Evolutionary conservation across 2,113 vertebrate genomes (phyloP).

Genomic region (Triplophysa siluroides): DNA sequence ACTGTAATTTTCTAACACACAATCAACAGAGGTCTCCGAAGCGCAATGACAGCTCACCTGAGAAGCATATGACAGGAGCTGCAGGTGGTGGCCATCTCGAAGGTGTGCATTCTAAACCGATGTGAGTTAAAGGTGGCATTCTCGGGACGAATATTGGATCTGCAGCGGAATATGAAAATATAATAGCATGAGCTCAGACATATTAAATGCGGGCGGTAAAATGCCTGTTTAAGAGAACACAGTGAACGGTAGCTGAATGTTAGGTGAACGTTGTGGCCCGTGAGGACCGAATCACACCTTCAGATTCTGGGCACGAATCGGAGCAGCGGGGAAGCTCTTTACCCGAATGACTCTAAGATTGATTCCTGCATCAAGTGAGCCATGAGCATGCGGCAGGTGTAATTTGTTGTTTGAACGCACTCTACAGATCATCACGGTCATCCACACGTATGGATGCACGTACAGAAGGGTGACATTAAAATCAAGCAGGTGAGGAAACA

Average conservation of each 20-base stretch:
- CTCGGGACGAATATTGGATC: constrained; percentile 94
- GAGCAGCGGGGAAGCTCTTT: constrained; percentile 45
- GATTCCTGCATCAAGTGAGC: constrained; percentile 40
- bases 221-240: constrained; percentile 7
- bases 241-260: not conserved
- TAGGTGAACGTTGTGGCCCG: not conserved
- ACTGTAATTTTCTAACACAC: not conserved
- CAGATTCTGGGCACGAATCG: constrained; percentile 8
- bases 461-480: constrained; percentile 18
- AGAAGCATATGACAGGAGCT: constrained; percentile 92
- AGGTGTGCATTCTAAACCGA: constrained; percentile 93
- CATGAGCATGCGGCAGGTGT: constrained; percentile 15
- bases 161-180: constrained; percentile 55
- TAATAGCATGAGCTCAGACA: not conserved
- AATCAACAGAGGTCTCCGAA: not conserved
- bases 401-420: constrained; percentile 62
- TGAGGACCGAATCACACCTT: not conserved
- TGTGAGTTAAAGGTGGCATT: constrained; percentile 83
- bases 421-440: constrained; percentile 57
- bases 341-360: constrained; percentile 31
- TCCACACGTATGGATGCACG: not conserved
- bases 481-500: constrained; percentile 26
- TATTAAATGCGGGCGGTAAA: not conserved
- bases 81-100: constrained; percentile 88
- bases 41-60: constrained; percentile 74